Percentiles rank a stretch among this genome's conserved stretches.
Evolutionary conservation across 2,113 vertebrate genomes (phyloP).

Genomic region (Ascaphus truei): DNA sequence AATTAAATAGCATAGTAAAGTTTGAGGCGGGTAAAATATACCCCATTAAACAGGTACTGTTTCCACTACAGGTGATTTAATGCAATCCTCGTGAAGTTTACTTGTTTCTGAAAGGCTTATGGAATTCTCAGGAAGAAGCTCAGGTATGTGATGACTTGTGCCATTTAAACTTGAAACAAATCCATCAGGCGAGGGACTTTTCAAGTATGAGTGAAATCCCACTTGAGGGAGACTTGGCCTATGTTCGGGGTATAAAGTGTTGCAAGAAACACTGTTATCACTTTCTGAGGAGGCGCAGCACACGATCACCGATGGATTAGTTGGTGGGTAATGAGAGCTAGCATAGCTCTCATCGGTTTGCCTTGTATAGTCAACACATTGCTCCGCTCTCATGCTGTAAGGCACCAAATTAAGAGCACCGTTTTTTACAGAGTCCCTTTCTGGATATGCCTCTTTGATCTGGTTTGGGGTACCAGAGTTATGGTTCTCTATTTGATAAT

Average conservation of each 20-base stretch:
- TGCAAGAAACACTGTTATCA: constrained; percentile 67
- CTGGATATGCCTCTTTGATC: constrained; percentile 74
- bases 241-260: constrained; percentile 70
- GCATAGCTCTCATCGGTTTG: constrained; percentile 66
- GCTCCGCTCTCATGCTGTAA: constrained; percentile 78
- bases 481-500: constrained; percentile 88
- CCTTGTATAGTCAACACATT: constrained; percentile 74
- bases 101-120: constrained; percentile 77
- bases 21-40: constrained; percentile 34
- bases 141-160: constrained; percentile 60
- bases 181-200: constrained; percentile 79
- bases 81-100: constrained; percentile 79
- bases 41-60: constrained; percentile 80
- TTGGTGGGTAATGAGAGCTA: constrained; percentile 68
- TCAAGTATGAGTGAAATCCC: constrained; percentile 89
- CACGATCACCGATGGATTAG: constrained; percentile 71
- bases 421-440: constrained; percentile 72
- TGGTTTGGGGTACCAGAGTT: constrained; percentile 64
- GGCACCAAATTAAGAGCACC: constrained; percentile 72
- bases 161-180: constrained; percentile 74
- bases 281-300: constrained; percentile 76
- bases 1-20: background rate
- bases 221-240: constrained; percentile 70
- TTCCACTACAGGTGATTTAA: constrained; percentile 86
- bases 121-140: constrained; percentile 72